These are phyloP conservation scores for Ictalurus punctatus DNA, from an alignment of 2,113 vertebrate genomes.

Conservation along the genomic window DNA sequence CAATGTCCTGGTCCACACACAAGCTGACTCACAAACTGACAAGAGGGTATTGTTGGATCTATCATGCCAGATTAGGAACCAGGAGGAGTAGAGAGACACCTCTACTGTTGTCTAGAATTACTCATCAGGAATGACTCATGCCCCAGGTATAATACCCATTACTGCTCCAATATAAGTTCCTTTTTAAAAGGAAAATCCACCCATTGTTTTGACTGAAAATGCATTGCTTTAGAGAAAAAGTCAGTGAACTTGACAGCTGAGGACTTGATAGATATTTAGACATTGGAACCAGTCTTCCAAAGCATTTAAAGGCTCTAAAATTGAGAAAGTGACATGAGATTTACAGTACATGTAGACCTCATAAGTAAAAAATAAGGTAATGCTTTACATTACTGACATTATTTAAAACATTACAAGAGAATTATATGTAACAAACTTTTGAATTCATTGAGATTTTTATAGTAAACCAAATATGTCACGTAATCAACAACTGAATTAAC, in stretches of 20 bases:
- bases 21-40: slow-evolving; percentile 49
- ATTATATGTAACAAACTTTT: background rate
- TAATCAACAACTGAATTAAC: background rate
- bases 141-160: background rate
- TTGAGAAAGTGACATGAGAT: background rate
- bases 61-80: slow-evolving; percentile 46
- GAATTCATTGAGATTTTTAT: background rate
- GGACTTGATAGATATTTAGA: background rate
- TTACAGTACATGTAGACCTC: background rate
- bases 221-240: background rate
- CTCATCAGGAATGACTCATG: slow-evolving; percentile 48
- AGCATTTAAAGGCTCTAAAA: background rate
- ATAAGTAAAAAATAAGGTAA: background rate
- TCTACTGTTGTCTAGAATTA: slow-evolving; percentile 31
- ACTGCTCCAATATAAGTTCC: background rate
- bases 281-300: background rate
- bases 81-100: slow-evolving; percentile 27
- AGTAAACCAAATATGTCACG: background rate
- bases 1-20: background rate
- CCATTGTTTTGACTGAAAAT: background rate
- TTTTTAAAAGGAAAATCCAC: background rate
- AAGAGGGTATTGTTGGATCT: slow-evolving; percentile 51
- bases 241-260: background rate
- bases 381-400: background rate
- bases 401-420: background rate